These are phyloP conservation scores for Scrobipalpa atriplicella DNA, from an alignment of 2,888 invertebrate genomes.

Conservation along the genomic window DNA sequence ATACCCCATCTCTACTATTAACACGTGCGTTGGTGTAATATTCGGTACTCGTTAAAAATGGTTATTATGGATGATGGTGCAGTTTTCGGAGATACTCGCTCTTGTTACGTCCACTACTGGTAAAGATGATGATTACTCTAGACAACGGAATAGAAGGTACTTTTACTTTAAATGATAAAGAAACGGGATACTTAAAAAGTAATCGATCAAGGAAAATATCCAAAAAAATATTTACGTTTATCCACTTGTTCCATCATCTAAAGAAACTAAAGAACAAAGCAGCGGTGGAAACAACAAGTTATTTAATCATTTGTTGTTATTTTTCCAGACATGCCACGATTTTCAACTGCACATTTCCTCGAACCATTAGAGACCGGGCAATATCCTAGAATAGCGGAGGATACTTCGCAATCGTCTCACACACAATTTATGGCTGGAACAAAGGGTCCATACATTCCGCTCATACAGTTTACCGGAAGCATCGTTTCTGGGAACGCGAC, in stretches of 20 bases:
- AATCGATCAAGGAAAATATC: no score
- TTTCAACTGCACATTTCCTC: background rate
- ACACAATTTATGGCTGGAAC: background rate
- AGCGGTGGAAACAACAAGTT: no score
- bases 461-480: constrained; percentile 26
- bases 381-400: background rate
- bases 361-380: background rate
- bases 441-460: constrained; percentile 4
- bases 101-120: background rate
- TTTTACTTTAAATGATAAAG: background rate
- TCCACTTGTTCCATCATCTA: no score
- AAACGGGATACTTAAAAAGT: background rate
- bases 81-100: constrained; percentile 16
- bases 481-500: constrained; percentile 19
- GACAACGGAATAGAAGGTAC: constrained; percentile 14
- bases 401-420: constrained; percentile 5
- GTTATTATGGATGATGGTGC: constrained; percentile 30
- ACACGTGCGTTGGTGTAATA: background rate
- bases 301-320: no score
- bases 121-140: background rate
- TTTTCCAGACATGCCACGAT: no score
- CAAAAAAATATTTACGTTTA: no score
- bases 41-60: constrained; percentile 26
- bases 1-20: constrained; percentile 5
- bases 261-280: no score